These are phyloP conservation scores for Rhea americana DNA, from an alignment of 2,113 vertebrate species.

Conservation along the genomic window DNA sequence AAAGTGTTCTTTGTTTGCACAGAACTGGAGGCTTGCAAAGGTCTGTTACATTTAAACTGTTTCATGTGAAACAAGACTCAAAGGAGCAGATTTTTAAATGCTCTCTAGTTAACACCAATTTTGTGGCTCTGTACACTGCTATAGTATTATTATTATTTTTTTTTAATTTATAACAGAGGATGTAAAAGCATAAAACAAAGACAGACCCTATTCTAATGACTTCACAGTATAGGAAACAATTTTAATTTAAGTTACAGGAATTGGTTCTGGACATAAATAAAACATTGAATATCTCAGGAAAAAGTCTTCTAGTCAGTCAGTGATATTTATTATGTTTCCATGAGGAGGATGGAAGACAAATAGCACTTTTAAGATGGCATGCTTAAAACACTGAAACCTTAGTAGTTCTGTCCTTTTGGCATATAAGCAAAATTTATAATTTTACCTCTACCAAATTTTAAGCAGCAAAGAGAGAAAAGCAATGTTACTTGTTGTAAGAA, in stretches of 20 bases:
- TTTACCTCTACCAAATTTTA: neutral
- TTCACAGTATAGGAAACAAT: neutral
- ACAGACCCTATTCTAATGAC: neutral
- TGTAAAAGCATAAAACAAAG: neutral
- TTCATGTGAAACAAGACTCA: neutral
- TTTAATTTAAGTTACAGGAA: neutral
- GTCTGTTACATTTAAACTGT: neutral
- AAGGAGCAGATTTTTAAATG: neutral
- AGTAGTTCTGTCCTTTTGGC: neutral
- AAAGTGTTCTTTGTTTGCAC: neutral
- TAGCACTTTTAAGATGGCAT: neutral
- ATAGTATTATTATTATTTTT: neutral
- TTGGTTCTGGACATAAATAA: neutral
- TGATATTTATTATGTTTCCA: neutral
- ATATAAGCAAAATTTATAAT: neutral
- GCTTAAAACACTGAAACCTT: neutral
- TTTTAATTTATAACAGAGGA: neutral
- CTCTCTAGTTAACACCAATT: neutral
- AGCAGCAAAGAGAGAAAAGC: neutral
- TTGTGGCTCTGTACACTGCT: neutral
- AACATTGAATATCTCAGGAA: neutral
- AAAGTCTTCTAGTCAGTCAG: neutral
- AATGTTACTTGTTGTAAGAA: neutral
- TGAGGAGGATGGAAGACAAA: neutral
- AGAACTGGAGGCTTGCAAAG: neutral